Evolutionary conservation across 2,113 vertebrate genomes (phyloP).

Genomic region (Dryoscopus gambensis): DNA sequence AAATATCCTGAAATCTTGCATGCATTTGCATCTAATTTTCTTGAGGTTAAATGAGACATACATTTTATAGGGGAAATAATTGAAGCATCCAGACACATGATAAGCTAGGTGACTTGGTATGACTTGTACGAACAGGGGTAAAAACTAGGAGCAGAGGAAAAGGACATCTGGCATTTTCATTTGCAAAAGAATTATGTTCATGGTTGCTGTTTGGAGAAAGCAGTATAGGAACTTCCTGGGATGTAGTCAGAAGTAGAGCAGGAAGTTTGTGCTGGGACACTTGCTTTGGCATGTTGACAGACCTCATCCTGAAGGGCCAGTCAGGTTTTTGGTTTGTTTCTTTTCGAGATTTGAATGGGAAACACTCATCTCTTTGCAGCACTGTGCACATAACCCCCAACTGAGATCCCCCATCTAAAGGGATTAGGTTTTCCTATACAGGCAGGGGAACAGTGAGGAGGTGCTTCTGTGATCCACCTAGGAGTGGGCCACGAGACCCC

Average conservation of each 20-base stretch:
- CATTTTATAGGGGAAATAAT: background rate
- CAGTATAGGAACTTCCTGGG: background rate
- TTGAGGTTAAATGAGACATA: conserved; percentile 33
- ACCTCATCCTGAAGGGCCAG: background rate
- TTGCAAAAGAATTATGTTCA: background rate
- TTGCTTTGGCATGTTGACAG: background rate
- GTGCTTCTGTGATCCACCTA: background rate
- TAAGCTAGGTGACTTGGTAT: background rate
- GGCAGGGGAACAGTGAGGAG: background rate
- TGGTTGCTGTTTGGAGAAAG: background rate
- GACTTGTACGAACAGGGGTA: background rate
- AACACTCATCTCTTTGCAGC: background rate
- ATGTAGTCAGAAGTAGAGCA: background rate
- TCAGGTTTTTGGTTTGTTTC: background rate
- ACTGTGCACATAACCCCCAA: background rate
- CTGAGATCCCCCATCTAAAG: background rate
- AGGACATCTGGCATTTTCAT: background rate
- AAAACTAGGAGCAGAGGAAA: background rate
- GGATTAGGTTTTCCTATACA: background rate
- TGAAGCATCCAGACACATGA: background rate
- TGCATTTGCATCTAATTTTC: conserved; percentile 48
- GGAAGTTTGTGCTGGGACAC: background rate
- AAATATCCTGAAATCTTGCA: conserved; percentile 46
- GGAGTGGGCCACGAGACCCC: background rate
- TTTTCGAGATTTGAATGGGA: background rate